Evolutionary conservation across 2,113 vertebrate species (phyloP).

Genomic region (Colistium nudipinnis): DNA sequence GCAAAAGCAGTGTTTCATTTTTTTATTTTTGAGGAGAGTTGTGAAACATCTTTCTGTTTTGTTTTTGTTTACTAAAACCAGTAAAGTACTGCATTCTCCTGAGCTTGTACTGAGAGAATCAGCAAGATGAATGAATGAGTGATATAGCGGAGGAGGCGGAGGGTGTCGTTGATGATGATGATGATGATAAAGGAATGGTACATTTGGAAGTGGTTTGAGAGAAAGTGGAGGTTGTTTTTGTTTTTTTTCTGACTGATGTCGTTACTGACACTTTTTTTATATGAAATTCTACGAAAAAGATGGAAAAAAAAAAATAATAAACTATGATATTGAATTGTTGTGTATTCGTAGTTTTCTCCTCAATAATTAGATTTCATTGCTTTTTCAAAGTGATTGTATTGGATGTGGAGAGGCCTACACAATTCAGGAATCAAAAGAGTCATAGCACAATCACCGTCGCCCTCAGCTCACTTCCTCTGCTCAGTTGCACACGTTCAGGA

Average conservation of each 20-base stretch:
- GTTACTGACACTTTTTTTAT: slow-evolving; percentile 83
- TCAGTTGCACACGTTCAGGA: slow-evolving; percentile 29
- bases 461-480: slow-evolving; percentile 30
- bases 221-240: slow-evolving; percentile 64
- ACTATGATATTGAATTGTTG: slow-evolving; percentile 72
- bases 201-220: slow-evolving; percentile 77
- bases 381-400: slow-evolving; percentile 37
- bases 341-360: slow-evolving; percentile 74
- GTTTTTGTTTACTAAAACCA: slow-evolving; percentile 80
- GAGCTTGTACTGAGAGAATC: slow-evolving; percentile 59
- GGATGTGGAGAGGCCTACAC: slow-evolving; percentile 26
- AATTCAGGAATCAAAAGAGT: slow-evolving; percentile 51
- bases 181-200: slow-evolving; percentile 75
- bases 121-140: slow-evolving; percentile 50
- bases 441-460: slow-evolving; percentile 51
- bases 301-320: slow-evolving; percentile 60
- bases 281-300: slow-evolving; percentile 67
- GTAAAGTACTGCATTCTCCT: slow-evolving; percentile 78
- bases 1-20: slow-evolving; percentile 81
- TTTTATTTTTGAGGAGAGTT: slow-evolving; percentile 72
- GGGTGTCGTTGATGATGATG: no score
- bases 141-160: slow-evolving; percentile 24
- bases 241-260: slow-evolving; percentile 78
- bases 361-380: slow-evolving; percentile 14
- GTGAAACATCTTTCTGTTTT: slow-evolving; percentile 76